These are phyloP conservation scores for Allophyes oxyacanthae DNA, from an alignment of 2,888 invertebrate species.

Conservation along the genomic window DNA sequence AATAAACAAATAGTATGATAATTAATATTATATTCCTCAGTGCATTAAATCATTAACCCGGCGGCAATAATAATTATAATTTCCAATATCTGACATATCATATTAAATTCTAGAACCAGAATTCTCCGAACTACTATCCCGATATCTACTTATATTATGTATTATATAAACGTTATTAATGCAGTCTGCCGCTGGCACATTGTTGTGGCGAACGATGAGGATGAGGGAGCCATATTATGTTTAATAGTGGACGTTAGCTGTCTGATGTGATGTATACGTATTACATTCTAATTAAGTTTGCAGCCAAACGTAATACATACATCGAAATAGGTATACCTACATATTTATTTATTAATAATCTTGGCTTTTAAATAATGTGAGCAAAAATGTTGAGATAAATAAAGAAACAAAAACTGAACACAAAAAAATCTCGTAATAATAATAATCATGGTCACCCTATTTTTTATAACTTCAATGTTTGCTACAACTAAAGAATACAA, in stretches of 20 bases:
- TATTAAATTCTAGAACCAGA: slow-evolving; percentile 9
- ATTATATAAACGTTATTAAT: slow-evolving; percentile 32
- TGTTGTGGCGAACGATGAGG: slow-evolving; percentile 16
- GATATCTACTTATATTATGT: slow-evolving; percentile 12
- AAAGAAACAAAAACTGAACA: too few relatives aligned
- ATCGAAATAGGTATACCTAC: not conserved
- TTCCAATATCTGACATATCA: slow-evolving; percentile 7
- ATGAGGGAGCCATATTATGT: slow-evolving; percentile 34
- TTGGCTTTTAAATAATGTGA: not conserved
- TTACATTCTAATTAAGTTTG: slow-evolving; percentile 47
- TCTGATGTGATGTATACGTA: slow-evolving; percentile 25
- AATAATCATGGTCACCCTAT: too few relatives aligned
- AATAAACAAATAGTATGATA: too few relatives aligned
- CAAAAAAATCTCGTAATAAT: too few relatives aligned
- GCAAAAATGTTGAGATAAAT: too few relatives aligned
- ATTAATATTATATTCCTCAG: too few relatives aligned
- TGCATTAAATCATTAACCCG: too few relatives aligned
- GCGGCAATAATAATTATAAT: too few relatives aligned
- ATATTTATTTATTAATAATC: too few relatives aligned
- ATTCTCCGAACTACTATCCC: slow-evolving; percentile 11
- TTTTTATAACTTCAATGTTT: too few relatives aligned
- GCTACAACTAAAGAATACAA: too few relatives aligned
- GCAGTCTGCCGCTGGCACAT: slow-evolving; percentile 36
- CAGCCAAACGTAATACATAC: slow-evolving; percentile 7
- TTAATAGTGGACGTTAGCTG: slow-evolving; percentile 31